Evolutionary conservation across 2,888 invertebrate genomes (phyloP), one percentile per base, ranked within the genome.

Genomic region (Palloptera scutellata): DNA sequence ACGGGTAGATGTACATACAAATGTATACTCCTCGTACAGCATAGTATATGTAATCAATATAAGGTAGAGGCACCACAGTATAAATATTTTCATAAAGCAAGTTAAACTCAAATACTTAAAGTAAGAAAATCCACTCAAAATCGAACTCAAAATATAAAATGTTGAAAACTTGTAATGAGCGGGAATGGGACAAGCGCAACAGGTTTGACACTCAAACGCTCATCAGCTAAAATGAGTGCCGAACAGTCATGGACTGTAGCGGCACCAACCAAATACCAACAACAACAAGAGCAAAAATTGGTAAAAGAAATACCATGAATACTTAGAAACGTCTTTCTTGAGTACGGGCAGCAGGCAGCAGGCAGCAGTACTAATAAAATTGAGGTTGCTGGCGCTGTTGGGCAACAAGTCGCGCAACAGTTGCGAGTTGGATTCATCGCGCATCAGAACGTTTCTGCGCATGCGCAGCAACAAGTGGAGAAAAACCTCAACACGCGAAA

Each of bases 371-470:
- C 2, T 6, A 48, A 4, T 41, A 48, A 42, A 61, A 30, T 55
- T 12, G 66, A 66, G 66, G 43, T 66, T 66, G 68, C 69, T 67
- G 70, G 62, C 69, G 66, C 66, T 67, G 70, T 64, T 66, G 69
- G 69, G 60, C 70, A 67, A 70, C 67, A 60, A 65, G 61, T 69
- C 70, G 69, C 61, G 72, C 70, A 70, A 62, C 80, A 81, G 82
- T 81, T 80, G 77, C 75, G 78, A 77, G 81, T 80, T 79, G 77
- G 78, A 78, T 78, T 80, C 75, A 75, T 75, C 75, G 75, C 73
- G 75, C 78, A 76, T 76, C 74, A 81, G 82, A 82, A 82, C 81
- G 75, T 77, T 81, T 81, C 78, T 79, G 66, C 73, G 70, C 55
- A 64, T 53, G 64, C 58, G 58, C 52, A 61, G 58, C 41, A 30